Base-by-base conservation (phyloP, 1,140 invertebrate genomes). In the Nixonia krombeini region DNA sequence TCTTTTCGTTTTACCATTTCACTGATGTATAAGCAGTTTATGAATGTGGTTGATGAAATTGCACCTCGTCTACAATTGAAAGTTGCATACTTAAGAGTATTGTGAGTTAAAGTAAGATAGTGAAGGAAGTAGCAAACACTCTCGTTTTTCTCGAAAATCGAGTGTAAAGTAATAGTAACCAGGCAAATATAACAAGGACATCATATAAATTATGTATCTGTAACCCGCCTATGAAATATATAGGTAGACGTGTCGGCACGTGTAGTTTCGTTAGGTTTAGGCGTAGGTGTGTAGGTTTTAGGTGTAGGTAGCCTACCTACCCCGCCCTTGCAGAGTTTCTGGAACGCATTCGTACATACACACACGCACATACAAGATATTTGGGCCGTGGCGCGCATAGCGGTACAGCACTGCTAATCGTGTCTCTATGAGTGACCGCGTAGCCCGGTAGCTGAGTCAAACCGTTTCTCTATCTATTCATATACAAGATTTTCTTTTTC, bases 241-340 rank as follows among this genome's bases (percentile, higher is more conserved):
- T 33, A 70, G 64, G 64, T 77, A 75, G 70, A 72, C 61, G 68
- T 80, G 74, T 75, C 80, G 74, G 74, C 75, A 83, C 77, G 72
- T 77, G 74, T 80, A 83, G 77, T 70, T 71, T 72, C 58, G 68
- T 71, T 82, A 80, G 78, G 78, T 33, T 26, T 82, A 82, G 77
- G 76, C 63, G 64, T 83, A 81, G 78, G 81, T 73, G 73, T 70
- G 68, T 82, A 82, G 79, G 78, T 78, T 61, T 64, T 79, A 82
- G 77, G 75, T 75, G 53, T 82, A 80, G 74, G 77, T 79, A 82
- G 75, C 42, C 55, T 77, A 73, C 66, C 72, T 75, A 78, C 70
- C 70, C 67, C 31, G 59, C 63, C 74, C 73, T 74, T 75, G 63
- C 78, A 65, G 53, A 64, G 64, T 67, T 16, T 62, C 58, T 59